These are phyloP conservation scores for Harlomillsia oculata DNA, from an alignment of 1,140 invertebrate genomes.

Conservation along the genomic window DNA sequence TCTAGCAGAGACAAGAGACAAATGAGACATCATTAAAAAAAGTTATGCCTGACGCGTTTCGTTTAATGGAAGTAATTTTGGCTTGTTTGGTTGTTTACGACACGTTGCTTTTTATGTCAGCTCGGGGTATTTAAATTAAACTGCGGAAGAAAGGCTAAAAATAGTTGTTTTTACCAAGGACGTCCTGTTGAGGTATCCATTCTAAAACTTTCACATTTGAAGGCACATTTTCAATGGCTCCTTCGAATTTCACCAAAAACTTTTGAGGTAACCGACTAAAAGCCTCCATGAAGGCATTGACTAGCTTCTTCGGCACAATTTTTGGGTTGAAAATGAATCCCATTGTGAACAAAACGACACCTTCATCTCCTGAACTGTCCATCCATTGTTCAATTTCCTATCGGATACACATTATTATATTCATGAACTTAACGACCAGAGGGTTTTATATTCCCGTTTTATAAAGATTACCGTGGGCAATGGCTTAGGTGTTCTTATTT, in stretches of 20 bases:
- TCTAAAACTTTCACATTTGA: constrained; percentile 37
- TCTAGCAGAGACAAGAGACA: no score
- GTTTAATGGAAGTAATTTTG: no score
- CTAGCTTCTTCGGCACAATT: constrained; percentile 35
- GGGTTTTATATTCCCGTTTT: neutral
- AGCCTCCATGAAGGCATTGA: constrained; percentile 34
- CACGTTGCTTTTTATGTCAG: no score
- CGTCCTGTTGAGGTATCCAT: constrained; percentile 39
- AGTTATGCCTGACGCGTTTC: no score
- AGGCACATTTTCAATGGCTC: constrained; percentile 31
- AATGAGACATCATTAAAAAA: no score
- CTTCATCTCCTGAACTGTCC: constrained; percentile 36
- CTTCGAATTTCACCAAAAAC: constrained; percentile 39
- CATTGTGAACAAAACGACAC: constrained; percentile 39
- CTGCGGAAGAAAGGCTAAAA: no score
- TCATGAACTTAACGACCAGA: neutral
- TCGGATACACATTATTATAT: neutral
- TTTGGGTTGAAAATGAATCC: constrained; percentile 39
- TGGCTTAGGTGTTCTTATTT: constrained; percentile 31
- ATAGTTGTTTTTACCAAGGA: constrained; percentile 38
- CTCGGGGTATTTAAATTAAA: no score
- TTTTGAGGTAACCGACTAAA: constrained; percentile 36
- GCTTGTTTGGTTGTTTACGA: no score
- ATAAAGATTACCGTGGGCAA: constrained; percentile 30
- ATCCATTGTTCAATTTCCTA: constrained; percentile 38